Base-by-base conservation (phyloP, 2,797 vertebrate species). In the Chelidonichthys spinosus region DNA sequence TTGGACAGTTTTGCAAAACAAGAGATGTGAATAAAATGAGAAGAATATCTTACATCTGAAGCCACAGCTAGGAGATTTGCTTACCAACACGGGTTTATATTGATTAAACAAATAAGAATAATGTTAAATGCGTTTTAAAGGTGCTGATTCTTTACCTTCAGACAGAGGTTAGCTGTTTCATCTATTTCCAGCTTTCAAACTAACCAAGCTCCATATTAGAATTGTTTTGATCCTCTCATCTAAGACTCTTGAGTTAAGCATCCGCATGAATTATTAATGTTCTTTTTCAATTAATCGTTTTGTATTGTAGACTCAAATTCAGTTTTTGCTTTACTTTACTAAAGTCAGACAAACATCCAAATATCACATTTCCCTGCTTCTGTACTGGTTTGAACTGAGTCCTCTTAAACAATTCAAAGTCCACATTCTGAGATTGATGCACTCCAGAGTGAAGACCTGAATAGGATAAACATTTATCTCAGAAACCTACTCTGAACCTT, bases 391-490 rank as follows among this genome's bases (percentile, higher is more conserved):
- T 47, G 42, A 55, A 25, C 47, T 40, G 35, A 53, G 5, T 65
- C 63, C 18, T 53, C 37, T 54, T 15, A 17, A 32, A 13, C 6
- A 7, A 44, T 39, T 55, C 50, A 62, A 68, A 68, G 58, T 67
- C 39, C 33, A 40, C 11, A 0, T 10, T 33, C 47, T 43, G 32
- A 60, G 14, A 44, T 55, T 53, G 46, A 55, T 74, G 15, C 35
- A 35, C 53, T 46, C 53, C 55, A 33, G 43, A 65, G 44, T 25
- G 14, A 4, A 11, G 40, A 47, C 35, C 15, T 40, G 13, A 14
- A 46, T 14, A 15, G 18, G 32, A 36, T 56, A 56, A 56, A 53
- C 18, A 6, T 65, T 2, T 5, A 35, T 54, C 50, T 5, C 17
- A 17, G 47, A 6, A 6, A 11, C 18, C 8, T 25, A 47, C 46